Percentiles rank a stretch among this genome's conserved stretches.
Evolutionary conservation across 2,113 vertebrate species (phyloP).

Genomic region (Morone saxatilis): DNA sequence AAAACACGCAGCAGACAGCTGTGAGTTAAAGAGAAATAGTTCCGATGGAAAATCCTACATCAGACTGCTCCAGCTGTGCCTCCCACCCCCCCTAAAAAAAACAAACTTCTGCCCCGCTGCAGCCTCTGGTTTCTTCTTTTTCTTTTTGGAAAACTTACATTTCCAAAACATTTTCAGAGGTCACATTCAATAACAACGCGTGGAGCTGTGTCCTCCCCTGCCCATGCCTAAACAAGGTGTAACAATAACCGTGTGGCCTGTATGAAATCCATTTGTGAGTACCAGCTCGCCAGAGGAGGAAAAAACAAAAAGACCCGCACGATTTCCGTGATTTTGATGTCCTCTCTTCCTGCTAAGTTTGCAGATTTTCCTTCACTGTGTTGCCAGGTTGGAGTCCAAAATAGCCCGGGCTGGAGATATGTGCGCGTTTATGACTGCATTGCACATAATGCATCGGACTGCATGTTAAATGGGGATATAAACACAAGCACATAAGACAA

Average conservation of each 20-base stretch:
- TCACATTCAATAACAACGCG: not conserved
- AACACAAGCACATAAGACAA: not conserved
- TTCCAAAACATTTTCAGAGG: slow-evolving; percentile 58
- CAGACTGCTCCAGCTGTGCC: slow-evolving; percentile 40
- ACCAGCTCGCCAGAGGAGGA: slow-evolving; percentile 48
- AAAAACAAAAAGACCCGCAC: slow-evolving; percentile 1
- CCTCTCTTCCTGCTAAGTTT: slow-evolving; percentile 80
- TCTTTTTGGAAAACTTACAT: slow-evolving; percentile 53
- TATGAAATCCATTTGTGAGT: slow-evolving; percentile 77
- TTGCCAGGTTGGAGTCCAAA: slow-evolving; percentile 47
- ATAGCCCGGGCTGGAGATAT: slow-evolving; percentile 3
- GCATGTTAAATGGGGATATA: not conserved
- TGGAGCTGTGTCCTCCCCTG: not conserved
- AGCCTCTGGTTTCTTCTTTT: slow-evolving; percentile 17
- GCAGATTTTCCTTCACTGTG: slow-evolving; percentile 69
- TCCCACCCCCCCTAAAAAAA: not conserved
- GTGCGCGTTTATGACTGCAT: not conserved
- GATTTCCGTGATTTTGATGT: slow-evolving; percentile 77
- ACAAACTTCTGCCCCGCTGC: slow-evolving; percentile 25
- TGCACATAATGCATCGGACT: not conserved
- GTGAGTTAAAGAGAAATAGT: slow-evolving; percentile 25
- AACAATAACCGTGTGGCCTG: slow-evolving; percentile 56
- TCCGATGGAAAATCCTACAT: slow-evolving; percentile 59
- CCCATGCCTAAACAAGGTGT: slow-evolving; percentile 29
- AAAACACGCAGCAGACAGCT: slow-evolving; percentile 48